phyloP scores from a whole-genome alignment of 2,113 vertebrate genomes.

The Microcebus jonahi region DNA sequence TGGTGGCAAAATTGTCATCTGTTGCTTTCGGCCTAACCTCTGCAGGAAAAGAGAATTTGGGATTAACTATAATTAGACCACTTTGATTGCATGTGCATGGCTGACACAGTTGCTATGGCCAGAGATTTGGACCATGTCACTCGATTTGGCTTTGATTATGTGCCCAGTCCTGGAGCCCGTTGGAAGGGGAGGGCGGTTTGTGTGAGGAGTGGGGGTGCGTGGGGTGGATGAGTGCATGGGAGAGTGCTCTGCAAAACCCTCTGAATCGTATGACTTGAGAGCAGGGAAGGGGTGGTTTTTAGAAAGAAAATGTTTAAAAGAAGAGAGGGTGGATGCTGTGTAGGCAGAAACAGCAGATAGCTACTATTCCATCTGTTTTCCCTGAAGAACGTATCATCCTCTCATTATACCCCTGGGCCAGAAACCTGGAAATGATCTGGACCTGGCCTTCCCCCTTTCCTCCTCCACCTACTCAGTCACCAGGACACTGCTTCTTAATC shows the following conservation, averaged over 20 bases:
- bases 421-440: not conserved
- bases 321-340: not conserved
- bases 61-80: not conserved
- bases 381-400: not conserved
- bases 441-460: too few species aligned
- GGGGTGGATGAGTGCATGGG: too few species aligned
- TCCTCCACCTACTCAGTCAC: not conserved
- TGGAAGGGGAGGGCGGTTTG: not conserved
- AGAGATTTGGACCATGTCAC: not conserved
- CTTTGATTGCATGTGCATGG: not conserved
- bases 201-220: not conserved
- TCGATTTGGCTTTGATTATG: not conserved
- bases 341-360: not conserved
- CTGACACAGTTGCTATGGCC: not conserved
- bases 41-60: conserved; percentile 21
- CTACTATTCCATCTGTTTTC: not conserved
- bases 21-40: not conserved
- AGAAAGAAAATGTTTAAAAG: not conserved
- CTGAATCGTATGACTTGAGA: not conserved
- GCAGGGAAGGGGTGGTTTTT: not conserved
- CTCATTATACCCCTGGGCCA: not conserved
- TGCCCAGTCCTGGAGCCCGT: not conserved
- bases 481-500: not conserved
- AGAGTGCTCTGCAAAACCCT: not conserved
- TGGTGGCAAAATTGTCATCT: not conserved